Evolutionary conservation across 2,888 invertebrate species (phyloP).

Genomic region (Chrysopilus asiliformis): DNA sequence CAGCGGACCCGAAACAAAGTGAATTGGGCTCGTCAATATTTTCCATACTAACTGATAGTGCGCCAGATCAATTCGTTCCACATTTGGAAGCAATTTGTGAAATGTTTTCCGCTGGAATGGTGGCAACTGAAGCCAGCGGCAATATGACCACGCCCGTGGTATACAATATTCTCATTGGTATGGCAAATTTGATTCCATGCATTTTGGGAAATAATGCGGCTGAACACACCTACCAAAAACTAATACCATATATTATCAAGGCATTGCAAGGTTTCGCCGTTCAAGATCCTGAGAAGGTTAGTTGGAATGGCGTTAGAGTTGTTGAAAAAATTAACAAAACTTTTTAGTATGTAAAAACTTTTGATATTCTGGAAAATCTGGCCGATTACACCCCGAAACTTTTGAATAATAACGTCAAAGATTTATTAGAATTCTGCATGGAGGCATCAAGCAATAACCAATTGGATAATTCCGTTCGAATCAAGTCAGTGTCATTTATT

Average conservation of each 20-base stretch:
- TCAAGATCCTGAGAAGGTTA: constrained; percentile 40
- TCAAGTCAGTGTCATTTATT: constrained; percentile 53
- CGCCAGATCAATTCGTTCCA: constrained; percentile 53
- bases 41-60: constrained; percentile 53
- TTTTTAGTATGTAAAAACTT: constrained; percentile 25
- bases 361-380: constrained; percentile 32
- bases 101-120: constrained; percentile 34
- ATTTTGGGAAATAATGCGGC: constrained; percentile 44
- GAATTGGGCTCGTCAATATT: constrained; percentile 40
- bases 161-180: constrained; percentile 37
- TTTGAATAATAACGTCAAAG: constrained; percentile 44
- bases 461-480: constrained; percentile 46
- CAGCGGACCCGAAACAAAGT: constrained; percentile 28
- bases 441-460: constrained; percentile 44
- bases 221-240: constrained; percentile 41
- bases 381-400: constrained; percentile 31
- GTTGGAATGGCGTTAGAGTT: constrained; percentile 28
- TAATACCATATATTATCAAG: constrained; percentile 49
- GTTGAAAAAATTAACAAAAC: constrained; percentile 19
- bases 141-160: constrained; percentile 32
- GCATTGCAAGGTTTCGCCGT: constrained; percentile 45
- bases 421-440: constrained; percentile 51
- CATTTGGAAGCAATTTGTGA: constrained; percentile 46
- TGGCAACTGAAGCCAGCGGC: constrained; percentile 27
- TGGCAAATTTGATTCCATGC: constrained; percentile 51